Base-by-base conservation (phyloP, 2,113 vertebrate genomes). In the Micromys minutus region DNA sequence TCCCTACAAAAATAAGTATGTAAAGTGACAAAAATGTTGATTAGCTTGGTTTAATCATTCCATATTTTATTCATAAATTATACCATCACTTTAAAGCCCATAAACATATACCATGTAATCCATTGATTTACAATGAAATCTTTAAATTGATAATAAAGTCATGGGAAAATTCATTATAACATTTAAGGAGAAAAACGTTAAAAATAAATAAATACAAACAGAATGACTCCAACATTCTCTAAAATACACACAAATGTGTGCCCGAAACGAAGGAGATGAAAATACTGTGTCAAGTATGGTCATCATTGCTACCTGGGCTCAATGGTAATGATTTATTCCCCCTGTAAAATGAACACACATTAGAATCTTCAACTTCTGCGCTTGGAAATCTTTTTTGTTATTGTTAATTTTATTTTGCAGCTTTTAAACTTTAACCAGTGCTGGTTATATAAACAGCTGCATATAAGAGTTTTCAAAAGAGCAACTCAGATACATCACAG, bases 141-240 rank as follows among this genome's bases (percentile, higher is more conserved):
- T 91, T 17, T 31, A 74, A 57, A 36, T 63, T 65, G 26, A 95
- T 67, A 42, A 75, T 42, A 75, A 47, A 5, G 8, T 79, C 61
- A 85, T 71, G 52, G 57, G 94, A 52, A 95, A 96, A 81, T 67
- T 65, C 47, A 91, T 36, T 67, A 69, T 71, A 45, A 42, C 12
- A 67, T 81, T 85, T 52, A 89, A 71, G 59, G 86, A 96, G 88
- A 59, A 84, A 81, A 69, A 76, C 63, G 21, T 57, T 72, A 63
- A 75, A 94, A 95, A 94, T 94, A 67, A 61, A 9, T 36, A 95
- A 84, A 36, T 88, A 87, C 74, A 94, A 97, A 86, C 47, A 74
- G 5, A 87, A 34, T 71, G 34, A 79, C 9, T 76, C 31, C 47
- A 91, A 81, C 17, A 55, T 42, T 91, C 19, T 76, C 94, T 95